These are phyloP conservation scores for Lynx canadensis DNA, from an alignment of 2,113 vertebrate genomes.

Conservation along the genomic window DNA sequence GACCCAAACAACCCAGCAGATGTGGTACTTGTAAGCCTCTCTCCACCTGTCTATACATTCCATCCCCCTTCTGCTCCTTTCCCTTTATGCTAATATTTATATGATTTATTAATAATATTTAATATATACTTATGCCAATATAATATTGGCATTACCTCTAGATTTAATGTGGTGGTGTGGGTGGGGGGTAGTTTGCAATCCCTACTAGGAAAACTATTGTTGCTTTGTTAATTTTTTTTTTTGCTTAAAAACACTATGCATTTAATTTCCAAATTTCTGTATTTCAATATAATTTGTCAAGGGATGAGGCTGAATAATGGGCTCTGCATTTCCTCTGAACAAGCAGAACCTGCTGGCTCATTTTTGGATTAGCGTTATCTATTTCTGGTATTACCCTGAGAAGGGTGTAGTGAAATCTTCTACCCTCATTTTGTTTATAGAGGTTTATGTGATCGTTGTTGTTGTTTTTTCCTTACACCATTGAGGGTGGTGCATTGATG, in stretches of 20 bases:
- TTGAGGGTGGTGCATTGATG: background rate
- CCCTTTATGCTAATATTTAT: too few relatives aligned
- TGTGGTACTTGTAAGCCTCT: background rate
- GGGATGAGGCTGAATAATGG: background rate
- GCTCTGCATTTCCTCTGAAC: background rate
- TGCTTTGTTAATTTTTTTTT: too few relatives aligned
- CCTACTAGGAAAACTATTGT: background rate
- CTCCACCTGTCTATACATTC: background rate
- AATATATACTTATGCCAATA: too few relatives aligned
- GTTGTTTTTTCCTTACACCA: background rate
- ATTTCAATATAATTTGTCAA: background rate
- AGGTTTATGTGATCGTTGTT: background rate
- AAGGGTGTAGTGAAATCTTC: background rate
- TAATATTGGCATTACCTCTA: background rate
- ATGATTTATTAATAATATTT: too few relatives aligned
- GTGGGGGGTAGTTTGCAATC: background rate
- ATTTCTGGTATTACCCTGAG: background rate
- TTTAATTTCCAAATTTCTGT: background rate
- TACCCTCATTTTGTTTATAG: background rate
- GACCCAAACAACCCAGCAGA: background rate
- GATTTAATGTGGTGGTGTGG: too few relatives aligned
- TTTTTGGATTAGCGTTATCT: background rate
- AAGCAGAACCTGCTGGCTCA: background rate
- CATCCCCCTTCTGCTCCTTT: background rate
- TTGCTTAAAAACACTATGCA: background rate